Percentiles rank a stretch among this genome's conserved stretches.
These are phyloP conservation scores for Henricia sp. DNA, from an alignment of 53 echinoderm and acorn worm genomes.

Conservation along the genomic window DNA sequence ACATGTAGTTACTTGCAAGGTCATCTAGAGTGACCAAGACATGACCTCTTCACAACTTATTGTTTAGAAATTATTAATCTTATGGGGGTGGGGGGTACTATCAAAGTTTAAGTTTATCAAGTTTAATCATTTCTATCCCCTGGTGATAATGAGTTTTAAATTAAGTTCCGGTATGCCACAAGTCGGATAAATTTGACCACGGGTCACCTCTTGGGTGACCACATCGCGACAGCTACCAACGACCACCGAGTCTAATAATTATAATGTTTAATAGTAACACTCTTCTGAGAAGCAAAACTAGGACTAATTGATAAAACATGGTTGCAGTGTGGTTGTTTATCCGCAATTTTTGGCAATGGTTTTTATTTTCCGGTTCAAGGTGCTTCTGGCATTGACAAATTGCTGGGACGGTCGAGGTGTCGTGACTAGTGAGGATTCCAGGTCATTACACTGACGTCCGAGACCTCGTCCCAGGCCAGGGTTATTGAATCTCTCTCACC, in stretches of 20 bases:
- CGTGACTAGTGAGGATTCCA: slow-evolving; percentile 42
- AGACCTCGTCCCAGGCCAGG: not conserved
- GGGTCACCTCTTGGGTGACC: too few relatives aligned
- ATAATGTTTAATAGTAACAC: not conserved
- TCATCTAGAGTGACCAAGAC: not conserved
- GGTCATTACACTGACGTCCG: slow-evolving; percentile 15
- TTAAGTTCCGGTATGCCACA: slow-evolving; percentile 5
- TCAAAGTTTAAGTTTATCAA: too few relatives aligned
- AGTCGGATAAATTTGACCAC: not conserved
- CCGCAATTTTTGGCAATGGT: not conserved
- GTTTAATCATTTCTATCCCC: not conserved
- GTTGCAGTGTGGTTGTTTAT: slow-evolving; percentile 28
- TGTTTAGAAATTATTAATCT: too few relatives aligned
- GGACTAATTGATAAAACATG: slow-evolving; percentile 18
- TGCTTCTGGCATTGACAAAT: slow-evolving; percentile 30
- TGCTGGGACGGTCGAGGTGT: not conserved
- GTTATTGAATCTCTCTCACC: not conserved
- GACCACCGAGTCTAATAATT: too few relatives aligned
- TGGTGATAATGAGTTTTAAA: slow-evolving; percentile 26
- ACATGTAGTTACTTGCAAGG: too few relatives aligned
- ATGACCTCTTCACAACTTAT: not conserved
- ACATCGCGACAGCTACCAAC: too few relatives aligned
- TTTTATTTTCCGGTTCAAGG: slow-evolving; percentile 24
- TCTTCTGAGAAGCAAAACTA: not conserved
- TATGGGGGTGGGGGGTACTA: too few relatives aligned